Evolutionary conservation across 2,888 invertebrate genomes (phyloP).

Genomic region (Folsomia candida): DNA sequence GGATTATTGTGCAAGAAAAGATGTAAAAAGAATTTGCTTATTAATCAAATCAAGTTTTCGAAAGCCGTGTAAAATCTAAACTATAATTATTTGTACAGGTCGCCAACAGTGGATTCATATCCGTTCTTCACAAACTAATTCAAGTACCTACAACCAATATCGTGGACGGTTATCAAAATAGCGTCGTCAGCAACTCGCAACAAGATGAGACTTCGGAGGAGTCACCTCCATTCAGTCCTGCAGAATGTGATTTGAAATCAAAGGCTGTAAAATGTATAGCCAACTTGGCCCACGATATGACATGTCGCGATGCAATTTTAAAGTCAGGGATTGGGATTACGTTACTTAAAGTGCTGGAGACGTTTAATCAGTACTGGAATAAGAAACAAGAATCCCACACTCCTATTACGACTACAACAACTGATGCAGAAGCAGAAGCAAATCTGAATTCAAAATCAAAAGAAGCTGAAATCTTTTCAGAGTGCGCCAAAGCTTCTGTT

Average conservation of each 20-base stretch:
- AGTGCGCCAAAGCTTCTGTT: constrained; percentile 19
- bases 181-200: background rate
- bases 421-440: background rate
- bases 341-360: constrained; percentile 20
- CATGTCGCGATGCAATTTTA: constrained; percentile 27
- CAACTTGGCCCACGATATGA: constrained; percentile 35
- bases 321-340: constrained; percentile 29
- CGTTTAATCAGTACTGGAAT: constrained; percentile 14
- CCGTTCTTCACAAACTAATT: constrained; percentile 29
- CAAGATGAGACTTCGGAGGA: background rate
- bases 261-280: constrained; percentile 37
- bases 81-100: constrained; percentile 25
- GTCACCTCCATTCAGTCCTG: background rate
- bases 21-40: constrained; percentile 20
- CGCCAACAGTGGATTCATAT: constrained; percentile 24
- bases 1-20: constrained; percentile 29
- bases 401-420: too few species aligned
- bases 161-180: background rate
- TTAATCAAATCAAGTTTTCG: background rate
- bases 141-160: background rate
- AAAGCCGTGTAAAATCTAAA: constrained; percentile 4
- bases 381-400: background rate
- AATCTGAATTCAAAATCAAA: background rate
- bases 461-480: background rate
- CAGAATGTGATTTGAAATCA: constrained; percentile 19